Percentiles rank a stretch among this genome's conserved stretches.
These are phyloP conservation scores for Atopsyche davidsoni DNA, from an alignment of 1,140 invertebrate species.

Conservation along the genomic window DNA sequence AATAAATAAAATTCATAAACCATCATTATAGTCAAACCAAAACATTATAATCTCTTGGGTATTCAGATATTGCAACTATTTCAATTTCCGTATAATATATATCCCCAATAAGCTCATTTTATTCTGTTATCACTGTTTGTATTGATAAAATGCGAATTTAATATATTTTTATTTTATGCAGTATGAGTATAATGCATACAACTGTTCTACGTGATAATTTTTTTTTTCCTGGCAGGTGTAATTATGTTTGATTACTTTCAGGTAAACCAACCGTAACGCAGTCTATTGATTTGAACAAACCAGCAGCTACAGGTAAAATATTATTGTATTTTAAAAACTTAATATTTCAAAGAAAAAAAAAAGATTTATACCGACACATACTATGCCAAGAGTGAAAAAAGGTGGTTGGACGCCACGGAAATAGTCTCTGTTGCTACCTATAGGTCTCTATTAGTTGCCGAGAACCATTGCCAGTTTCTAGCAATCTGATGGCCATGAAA, in stretches of 20 bases:
- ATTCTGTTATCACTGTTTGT: not conserved
- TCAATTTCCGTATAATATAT: not conserved
- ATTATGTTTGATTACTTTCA: too few species aligned
- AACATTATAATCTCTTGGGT: not conserved
- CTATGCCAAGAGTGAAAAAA: not conserved
- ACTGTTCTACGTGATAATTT: not conserved
- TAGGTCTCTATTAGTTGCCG: too few species aligned
- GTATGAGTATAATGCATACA: not conserved
- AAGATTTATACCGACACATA: conserved; percentile 2
- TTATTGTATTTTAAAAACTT: not conserved
- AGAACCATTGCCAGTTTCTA: too few species aligned
- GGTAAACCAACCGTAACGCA: conserved; percentile 5
- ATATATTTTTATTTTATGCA: conserved; percentile 1
- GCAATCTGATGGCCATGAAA: too few species aligned
- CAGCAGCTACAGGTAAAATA: conserved; percentile 3
- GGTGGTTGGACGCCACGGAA: too few species aligned
- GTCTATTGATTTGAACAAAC: conserved; percentile 6
- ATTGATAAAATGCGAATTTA: not conserved
- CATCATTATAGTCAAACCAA: not conserved
- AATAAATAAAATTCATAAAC: not conserved
- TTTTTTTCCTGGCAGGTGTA: too few species aligned
- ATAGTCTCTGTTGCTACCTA: too few species aligned
- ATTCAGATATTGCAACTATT: not conserved
- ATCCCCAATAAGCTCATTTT: not conserved
- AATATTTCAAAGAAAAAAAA: not conserved